Base-by-base conservation (phyloP, 2,888 invertebrate genomes). In the Micropterix aruncella region DNA sequence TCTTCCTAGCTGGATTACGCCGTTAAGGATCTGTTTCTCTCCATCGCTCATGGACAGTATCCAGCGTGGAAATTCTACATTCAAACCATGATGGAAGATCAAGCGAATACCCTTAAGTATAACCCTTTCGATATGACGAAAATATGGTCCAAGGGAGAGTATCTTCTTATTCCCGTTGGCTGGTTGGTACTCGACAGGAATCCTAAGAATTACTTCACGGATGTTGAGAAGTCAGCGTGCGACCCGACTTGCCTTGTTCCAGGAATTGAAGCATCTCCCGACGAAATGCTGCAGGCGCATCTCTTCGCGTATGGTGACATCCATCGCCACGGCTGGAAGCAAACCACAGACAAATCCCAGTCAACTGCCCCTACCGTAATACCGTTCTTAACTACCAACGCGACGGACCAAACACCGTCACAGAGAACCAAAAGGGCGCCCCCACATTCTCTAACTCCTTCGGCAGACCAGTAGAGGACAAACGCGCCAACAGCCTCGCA, bases 381-480 rank as follows among this genome's bases (percentile, higher is more conserved):
- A 65, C 72, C 2, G 64, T 73, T 1, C 61, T 70, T 36, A 90
- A 93, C 62, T 94, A 88, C 59, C 92, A 94, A 64, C 79, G 96
- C 37, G 95, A 96, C 61, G 96, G 95, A 0, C 77, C 81, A 2
- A 83, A 83, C 73, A 70, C 75, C 37, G 73, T 80, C 7, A 64
- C 73, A 36, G 78, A 77, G 53, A 93, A 92, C 62, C 91, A 93
- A 64, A 82, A 79, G 3, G 86, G 84, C 17, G 84, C 86, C 3
- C 96, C 96, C 3, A 96, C 96, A 65, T 93, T 79, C 72, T 97
- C 97, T 1, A 97, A 97, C 70, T 94, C 93, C 50, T 97, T 95
- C 66, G 74, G 77, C 48, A 96, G 95, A 0, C 93, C 95, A 0
- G 76, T 79, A 51, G 77, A 77, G 49, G 77, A 79, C 54, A 74